These are phyloP conservation scores for Tenualosa ilisha DNA, from an alignment of 2,797 vertebrate genomes.

Conservation along the genomic window DNA sequence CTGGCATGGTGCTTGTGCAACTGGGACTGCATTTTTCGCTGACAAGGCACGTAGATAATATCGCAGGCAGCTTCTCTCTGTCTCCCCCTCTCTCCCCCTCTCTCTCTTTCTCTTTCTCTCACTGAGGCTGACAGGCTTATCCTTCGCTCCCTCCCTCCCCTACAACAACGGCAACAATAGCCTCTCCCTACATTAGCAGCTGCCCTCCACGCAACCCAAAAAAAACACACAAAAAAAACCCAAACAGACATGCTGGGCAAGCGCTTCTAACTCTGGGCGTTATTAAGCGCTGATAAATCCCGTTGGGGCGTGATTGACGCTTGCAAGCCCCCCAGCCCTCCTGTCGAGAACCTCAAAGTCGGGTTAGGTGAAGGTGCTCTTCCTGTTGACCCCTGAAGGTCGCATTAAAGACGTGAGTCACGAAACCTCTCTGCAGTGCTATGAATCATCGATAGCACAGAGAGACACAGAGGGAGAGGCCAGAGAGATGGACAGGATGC, in stretches of 20 bases:
- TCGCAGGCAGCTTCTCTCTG: conserved; percentile 84
- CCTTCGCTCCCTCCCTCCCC: conserved; percentile 52
- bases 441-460: conserved; percentile 28
- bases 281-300: neutral
- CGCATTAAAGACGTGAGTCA: neutral
- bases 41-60: conserved; percentile 97
- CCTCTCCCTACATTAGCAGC: conserved; percentile 22
- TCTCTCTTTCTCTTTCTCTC: conserved; percentile 36
- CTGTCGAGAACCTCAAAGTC: neutral
- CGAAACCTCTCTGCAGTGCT: conserved; percentile 1
- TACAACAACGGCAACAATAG: conserved; percentile 12
- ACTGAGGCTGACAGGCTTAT: conserved; percentile 66
- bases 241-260: neutral
- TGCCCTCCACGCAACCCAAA: neutral
- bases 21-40: conserved; percentile 95
- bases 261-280: neutral
- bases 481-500: conserved; percentile 12
- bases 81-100: conserved; percentile 58
- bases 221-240: neutral
- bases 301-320: neutral
- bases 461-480: conserved; percentile 26
- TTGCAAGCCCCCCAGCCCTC: neutral
- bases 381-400: neutral
- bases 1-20: conserved; percentile 99
- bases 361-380: neutral